A percentile compares a stretch with the other conserved stretches of the same genome.
phyloP scores from a whole-genome alignment of 2,888 invertebrate species.

The Sarcophaga caerulescens region DNA sequence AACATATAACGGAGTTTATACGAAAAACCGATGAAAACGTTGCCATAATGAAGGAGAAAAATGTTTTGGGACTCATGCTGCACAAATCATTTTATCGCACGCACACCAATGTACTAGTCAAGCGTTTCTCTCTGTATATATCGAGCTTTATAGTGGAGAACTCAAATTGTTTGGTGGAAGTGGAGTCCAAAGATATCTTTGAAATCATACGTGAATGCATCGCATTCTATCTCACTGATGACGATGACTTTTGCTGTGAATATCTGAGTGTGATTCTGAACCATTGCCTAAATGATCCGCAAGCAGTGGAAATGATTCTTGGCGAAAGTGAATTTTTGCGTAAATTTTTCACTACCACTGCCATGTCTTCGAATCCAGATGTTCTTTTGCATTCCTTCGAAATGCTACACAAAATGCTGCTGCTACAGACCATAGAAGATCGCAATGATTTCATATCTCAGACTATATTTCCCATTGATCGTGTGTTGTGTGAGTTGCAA shows the following conservation, averaged over 20 bases:
- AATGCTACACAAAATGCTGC: slow-evolving; percentile 73
- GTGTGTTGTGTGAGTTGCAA: slow-evolving; percentile 75
- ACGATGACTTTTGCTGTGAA: slow-evolving; percentile 75
- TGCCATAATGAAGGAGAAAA: slow-evolving; percentile 69
- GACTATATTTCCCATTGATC: slow-evolving; percentile 73
- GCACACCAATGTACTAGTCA: slow-evolving; percentile 70
- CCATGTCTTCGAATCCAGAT: slow-evolving; percentile 74
- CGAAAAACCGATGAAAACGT: slow-evolving; percentile 74
- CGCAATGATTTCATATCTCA: slow-evolving; percentile 68
- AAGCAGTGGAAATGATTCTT: slow-evolving; percentile 69
- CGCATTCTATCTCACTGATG: slow-evolving; percentile 71
- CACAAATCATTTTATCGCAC: slow-evolving; percentile 71
- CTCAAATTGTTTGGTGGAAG: slow-evolving; percentile 71
- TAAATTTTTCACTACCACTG: slow-evolving; percentile 71
- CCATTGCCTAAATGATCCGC: slow-evolving; percentile 75
- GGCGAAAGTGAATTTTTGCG: slow-evolving; percentile 70
- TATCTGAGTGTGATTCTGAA: slow-evolving; percentile 75
- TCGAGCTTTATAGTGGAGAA: slow-evolving; percentile 72
- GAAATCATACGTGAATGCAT: slow-evolving; percentile 70
- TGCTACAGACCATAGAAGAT: slow-evolving; percentile 70
- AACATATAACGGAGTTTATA: slow-evolving; percentile 73
- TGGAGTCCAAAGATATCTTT: slow-evolving; percentile 66
- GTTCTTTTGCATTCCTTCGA: slow-evolving; percentile 74
- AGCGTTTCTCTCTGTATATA: slow-evolving; percentile 73
- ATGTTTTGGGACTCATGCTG: slow-evolving; percentile 71